Percentiles rank a stretch among this genome's conserved stretches.
Evolutionary conservation across 2,113 vertebrate species (phyloP).

Genomic region (Tragelaphus imberbis): DNA sequence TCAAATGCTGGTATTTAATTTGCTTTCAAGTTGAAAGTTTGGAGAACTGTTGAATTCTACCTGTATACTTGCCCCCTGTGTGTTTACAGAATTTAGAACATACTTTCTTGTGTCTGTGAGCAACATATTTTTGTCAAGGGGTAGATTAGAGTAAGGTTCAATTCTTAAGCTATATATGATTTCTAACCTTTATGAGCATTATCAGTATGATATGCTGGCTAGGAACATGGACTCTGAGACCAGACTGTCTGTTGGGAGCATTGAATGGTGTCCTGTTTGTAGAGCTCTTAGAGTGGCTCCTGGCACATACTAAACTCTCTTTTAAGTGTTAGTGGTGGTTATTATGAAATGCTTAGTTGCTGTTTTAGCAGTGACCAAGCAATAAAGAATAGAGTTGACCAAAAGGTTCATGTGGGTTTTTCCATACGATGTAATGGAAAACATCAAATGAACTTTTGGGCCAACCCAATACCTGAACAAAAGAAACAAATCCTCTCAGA

Average conservation of each 20-base stretch:
- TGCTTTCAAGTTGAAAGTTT: background rate
- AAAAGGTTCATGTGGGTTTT: background rate
- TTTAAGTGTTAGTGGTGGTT: background rate
- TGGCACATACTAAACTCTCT: background rate
- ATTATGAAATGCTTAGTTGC: background rate
- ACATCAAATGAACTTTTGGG: background rate
- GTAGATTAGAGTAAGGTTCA: background rate
- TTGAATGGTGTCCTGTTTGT: background rate
- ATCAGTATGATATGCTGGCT: background rate
- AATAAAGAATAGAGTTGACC: background rate
- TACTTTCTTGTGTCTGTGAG: background rate
- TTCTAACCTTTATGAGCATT: background rate
- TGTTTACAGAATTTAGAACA: conserved; percentile 13
- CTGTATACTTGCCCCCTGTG: background rate
- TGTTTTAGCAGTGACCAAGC: background rate
- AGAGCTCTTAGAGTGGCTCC: background rate
- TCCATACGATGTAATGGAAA: background rate
- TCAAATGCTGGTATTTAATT: conserved; percentile 1
- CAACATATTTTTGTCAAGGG: conserved; percentile 16
- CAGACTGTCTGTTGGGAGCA: background rate
- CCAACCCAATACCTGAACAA: background rate
- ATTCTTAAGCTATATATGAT: background rate
- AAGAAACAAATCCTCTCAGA: background rate
- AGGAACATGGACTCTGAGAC: background rate
- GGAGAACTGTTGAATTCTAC: background rate